Percentiles rank a stretch among this genome's conserved stretches.
Conservation (phyloP, 2,888 invertebrate genomes). For the Coleophora flavipennella region DNA sequence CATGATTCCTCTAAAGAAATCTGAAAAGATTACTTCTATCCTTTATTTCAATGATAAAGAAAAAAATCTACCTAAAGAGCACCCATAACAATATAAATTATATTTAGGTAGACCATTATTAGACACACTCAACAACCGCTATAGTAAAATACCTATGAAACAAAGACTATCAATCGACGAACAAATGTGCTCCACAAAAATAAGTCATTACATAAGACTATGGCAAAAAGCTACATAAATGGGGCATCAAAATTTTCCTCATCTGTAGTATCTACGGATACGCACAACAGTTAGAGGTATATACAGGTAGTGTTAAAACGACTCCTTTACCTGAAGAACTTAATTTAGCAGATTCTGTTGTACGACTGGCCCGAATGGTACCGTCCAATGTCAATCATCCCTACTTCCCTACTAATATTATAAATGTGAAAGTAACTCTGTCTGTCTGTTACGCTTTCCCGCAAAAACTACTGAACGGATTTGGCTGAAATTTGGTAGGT, state of each 20-base stretch:
- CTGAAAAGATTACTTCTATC: slow-evolving; percentile 21
- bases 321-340: too few species aligned
- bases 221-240: slow-evolving; percentile 21
- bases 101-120: slow-evolving; percentile 24
- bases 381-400: too few species aligned
- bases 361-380: too few species aligned
- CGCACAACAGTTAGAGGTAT: slow-evolving; percentile 13
- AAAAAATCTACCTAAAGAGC: slow-evolving; percentile 17
- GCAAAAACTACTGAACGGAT: neutral
- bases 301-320: slow-evolving; percentile 14
- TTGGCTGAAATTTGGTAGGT: too few species aligned
- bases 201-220: slow-evolving; percentile 18
- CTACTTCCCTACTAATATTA: too few species aligned
- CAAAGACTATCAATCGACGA: slow-evolving; percentile 25
- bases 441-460: too few species aligned
- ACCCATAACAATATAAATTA: slow-evolving; percentile 18
- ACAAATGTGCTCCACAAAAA: slow-evolving; percentile 18
- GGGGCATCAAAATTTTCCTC: slow-evolving; percentile 19
- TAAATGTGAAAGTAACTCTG: too few species aligned
- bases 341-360: too few species aligned
- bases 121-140: slow-evolving; percentile 23
- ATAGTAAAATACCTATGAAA: slow-evolving; percentile 24
- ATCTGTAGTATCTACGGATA: slow-evolving; percentile 6
- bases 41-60: slow-evolving; percentile 27
- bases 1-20: slow-evolving; percentile 19